These are phyloP conservation scores for Drosophila athabasca DNA, from an alignment of 1,140 invertebrate genomes.

Conservation along the genomic window DNA sequence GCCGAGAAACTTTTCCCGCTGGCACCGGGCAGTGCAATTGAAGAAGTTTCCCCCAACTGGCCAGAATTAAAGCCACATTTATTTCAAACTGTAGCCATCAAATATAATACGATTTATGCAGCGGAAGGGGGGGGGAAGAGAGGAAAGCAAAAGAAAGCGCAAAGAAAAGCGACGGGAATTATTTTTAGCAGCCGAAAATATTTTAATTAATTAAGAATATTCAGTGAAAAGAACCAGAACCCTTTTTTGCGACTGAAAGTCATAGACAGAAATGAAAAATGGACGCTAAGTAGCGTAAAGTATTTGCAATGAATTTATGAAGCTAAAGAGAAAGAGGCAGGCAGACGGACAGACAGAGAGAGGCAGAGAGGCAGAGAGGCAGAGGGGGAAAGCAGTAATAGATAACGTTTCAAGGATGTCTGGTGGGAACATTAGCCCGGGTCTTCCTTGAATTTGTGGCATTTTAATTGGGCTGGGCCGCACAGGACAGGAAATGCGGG, in stretches of 20 bases:
- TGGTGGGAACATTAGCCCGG: constrained; percentile 40
- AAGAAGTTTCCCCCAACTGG: not conserved
- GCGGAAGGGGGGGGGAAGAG: not conserved
- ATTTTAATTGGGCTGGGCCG: constrained; percentile 58
- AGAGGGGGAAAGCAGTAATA: constrained; percentile 24
- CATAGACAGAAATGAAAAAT: constrained; percentile 41
- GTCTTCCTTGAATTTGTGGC: constrained; percentile 46
- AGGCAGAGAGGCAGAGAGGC: not conserved
- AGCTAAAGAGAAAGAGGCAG: not conserved
- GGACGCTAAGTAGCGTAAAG: constrained; percentile 58
- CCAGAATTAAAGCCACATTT: constrained; percentile 25
- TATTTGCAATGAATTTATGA: constrained; percentile 58
- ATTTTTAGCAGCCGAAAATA: constrained; percentile 53
- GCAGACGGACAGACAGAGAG: not conserved
- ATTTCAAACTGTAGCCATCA: constrained; percentile 20
- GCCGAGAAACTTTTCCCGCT: constrained; percentile 14
- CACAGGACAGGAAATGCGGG: constrained; percentile 6
- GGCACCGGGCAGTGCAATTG: constrained; percentile 19
- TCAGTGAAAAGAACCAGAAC: constrained; percentile 45
- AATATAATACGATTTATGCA: constrained; percentile 33
- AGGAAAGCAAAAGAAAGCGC: not conserved
- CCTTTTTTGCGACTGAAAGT: constrained; percentile 40
- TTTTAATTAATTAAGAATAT: constrained; percentile 72
- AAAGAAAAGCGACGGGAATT: constrained; percentile 9
- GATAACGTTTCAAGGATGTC: constrained; percentile 44